These are phyloP conservation scores for Peucedramus taeniatus DNA, from an alignment of 2,113 vertebrate species.

Conservation along the genomic window DNA sequence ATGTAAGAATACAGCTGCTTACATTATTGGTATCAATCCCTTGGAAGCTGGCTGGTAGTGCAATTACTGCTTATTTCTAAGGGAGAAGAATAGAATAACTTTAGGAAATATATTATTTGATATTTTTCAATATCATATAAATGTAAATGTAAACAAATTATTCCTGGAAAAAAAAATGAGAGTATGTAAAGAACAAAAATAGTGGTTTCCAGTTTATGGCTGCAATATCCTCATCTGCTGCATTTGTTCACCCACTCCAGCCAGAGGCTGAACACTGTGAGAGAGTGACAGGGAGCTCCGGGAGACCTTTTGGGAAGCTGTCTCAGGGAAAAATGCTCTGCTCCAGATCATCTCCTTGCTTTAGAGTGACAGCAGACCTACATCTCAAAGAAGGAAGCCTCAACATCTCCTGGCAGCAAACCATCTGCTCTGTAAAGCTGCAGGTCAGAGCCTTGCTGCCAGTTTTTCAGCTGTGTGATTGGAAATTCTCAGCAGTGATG, in stretches of 20 bases:
- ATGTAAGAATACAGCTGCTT: slow-evolving; percentile 35
- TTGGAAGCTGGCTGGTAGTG: not conserved
- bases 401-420: not conserved
- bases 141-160: slow-evolving; percentile 38
- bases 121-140: slow-evolving; percentile 36
- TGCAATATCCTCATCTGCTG: not conserved
- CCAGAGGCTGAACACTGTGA: not conserved
- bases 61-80: slow-evolving; percentile 10
- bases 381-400: not conserved
- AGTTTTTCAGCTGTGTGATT: not conserved
- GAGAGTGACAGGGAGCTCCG: not conserved
- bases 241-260: not conserved
- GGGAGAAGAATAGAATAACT: not conserved
- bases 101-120: not conserved
- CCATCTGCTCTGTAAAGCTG: not conserved
- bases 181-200: not conserved
- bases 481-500: not conserved
- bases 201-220: not conserved
- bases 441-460: not conserved
- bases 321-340: not conserved
- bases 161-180: not conserved
- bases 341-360: not conserved
- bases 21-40: not conserved
- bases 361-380: not conserved
- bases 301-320: not conserved